Base-by-base conservation (phyloP, 2,888 invertebrate species). In the Campaea margaritaria region DNA sequence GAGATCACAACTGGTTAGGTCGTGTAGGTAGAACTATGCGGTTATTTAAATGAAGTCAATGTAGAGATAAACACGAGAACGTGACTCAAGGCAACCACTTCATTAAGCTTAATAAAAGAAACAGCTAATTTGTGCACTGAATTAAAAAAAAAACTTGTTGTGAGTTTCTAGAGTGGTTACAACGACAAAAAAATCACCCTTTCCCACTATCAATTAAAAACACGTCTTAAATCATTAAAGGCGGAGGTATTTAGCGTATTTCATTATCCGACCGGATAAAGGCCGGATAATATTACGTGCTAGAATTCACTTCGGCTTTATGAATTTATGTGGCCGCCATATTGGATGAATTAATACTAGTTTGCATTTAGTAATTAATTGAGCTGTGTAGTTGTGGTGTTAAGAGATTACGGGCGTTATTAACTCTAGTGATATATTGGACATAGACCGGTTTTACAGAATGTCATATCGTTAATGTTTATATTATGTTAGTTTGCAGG, bases 261-360 rank as follows among this genome's bases (percentile, higher is more conserved):
- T 76, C 73, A 73, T 77, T 74, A 75, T 66, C 72, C 68, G 63
- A 59, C 53, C 46, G 63, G 63, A 58, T 61, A 63, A 57, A 51
- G 62, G 15, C 59, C 46, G 52, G 64, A 56, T 72, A 73, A 69
- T 72, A 68, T 69, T 70, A 69, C 75, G 76, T 71, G 77, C 69
- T 72, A 67, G 71, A 73, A 75, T 75, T 75, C 70, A 60, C 59
- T 58, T 66, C 65, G 65, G 67, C 61, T 63, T 69, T 70, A 70
- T 72, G 68, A 74, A 79, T 76, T 76, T 75, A 75, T 71, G 71
- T 56, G 70, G 73, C 70, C 70, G 74, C 62, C 69, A 58, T 63
- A 50, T 64, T 65, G 50, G 45, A 66, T 36, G 15, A 66, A 70
- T 69, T 67, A 72, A 68, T 66, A 68, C 52, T 59, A 56, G 63